A percentile compares a stretch with the other conserved stretches of the same genome.
phyloP scores from a whole-genome alignment of 2,113 vertebrate species.

The Cricetomys ansorgei region DNA sequence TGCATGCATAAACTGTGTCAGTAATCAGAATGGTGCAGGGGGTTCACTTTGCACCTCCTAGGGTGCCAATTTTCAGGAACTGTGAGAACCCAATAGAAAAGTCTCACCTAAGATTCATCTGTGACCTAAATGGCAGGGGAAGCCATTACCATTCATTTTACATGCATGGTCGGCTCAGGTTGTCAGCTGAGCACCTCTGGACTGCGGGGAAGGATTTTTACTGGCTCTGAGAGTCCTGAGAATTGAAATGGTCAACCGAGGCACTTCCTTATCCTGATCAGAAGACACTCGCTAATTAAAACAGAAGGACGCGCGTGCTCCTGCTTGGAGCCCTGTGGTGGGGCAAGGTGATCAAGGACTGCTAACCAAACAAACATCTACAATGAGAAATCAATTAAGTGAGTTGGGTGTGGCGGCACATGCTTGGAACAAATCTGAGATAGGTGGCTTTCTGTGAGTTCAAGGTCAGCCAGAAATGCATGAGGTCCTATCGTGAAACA shows the following conservation, averaged over 20 bases:
- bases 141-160: conserved; percentile 72
- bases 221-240: conserved; percentile 37
- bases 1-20: conserved; percentile 47
- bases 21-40: conserved; percentile 75
- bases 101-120: conserved; percentile 78
- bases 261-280: conserved; percentile 14
- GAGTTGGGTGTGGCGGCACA: background rate
- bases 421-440: background rate
- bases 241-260: conserved; percentile 55
- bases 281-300: conserved; percentile 16
- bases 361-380: background rate
- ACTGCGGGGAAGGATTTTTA: conserved; percentile 25
- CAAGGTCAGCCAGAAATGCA: background rate
- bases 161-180: background rate
- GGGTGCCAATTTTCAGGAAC: conserved; percentile 81
- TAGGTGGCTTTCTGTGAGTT: background rate
- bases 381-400: background rate
- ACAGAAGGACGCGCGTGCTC: background rate
- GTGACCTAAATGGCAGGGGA: conserved; percentile 71
- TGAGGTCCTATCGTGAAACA: background rate
- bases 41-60: conserved; percentile 77
- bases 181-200: background rate
- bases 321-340: background rate
- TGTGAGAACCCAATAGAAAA: conserved; percentile 76
- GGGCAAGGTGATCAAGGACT: background rate